These are phyloP conservation scores for Acleris emargana DNA, from an alignment of 2,888 invertebrate species.

Conservation along the genomic window DNA sequence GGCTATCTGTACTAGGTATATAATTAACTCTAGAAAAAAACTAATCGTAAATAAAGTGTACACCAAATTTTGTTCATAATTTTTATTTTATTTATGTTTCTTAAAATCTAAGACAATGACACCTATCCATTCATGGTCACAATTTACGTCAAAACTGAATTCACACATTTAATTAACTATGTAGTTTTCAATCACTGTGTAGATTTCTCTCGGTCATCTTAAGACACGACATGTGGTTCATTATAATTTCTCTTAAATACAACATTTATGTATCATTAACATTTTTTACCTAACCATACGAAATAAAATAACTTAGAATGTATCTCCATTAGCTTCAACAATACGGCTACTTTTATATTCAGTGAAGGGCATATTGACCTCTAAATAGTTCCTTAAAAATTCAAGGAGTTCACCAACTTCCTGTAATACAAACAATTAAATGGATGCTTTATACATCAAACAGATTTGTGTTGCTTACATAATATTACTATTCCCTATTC, in stretches of 20 bases:
- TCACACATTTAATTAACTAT: constrained; percentile 15
- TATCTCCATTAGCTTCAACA: constrained; percentile 61
- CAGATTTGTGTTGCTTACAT: not conserved
- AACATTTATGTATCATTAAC: constrained; percentile 23
- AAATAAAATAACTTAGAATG: constrained; percentile 41
- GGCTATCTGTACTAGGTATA: not conserved
- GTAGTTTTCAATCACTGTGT: constrained; percentile 6
- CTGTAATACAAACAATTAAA: constrained; percentile 80
- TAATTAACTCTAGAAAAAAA: not conserved
- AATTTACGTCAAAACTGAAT: constrained; percentile 17
- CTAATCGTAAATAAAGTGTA: constrained; percentile 59
- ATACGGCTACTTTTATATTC: constrained; percentile 66
- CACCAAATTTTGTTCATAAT: constrained; percentile 60
- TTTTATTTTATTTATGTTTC: constrained; percentile 77
- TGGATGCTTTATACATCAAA: constrained; percentile 43
- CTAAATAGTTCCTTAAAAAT: constrained; percentile 68
- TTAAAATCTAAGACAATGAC: constrained; percentile 71
- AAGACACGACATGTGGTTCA: constrained; percentile 5
- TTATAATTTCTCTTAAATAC: constrained; percentile 21
- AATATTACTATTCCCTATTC: not conserved
- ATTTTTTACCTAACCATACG: constrained; percentile 41
- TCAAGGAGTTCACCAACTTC: constrained; percentile 81
- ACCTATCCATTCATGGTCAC: constrained; percentile 42
- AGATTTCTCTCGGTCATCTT: not conserved
- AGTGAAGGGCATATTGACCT: constrained; percentile 63